Evolutionary conservation across 1,140 invertebrate genomes (phyloP).

Genomic region (Pteromalus puparum): DNA sequence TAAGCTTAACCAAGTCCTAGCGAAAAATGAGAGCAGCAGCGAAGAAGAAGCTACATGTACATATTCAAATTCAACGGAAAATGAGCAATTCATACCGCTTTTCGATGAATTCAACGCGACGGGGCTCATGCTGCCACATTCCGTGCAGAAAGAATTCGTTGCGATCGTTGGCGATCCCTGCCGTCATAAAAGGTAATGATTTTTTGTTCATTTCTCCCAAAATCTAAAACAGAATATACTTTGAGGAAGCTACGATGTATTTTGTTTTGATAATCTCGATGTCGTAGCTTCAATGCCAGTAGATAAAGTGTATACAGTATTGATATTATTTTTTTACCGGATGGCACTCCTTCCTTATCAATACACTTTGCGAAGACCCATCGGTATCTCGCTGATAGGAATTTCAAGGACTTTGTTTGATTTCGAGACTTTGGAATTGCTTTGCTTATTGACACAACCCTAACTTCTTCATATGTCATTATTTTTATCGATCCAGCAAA

Average conservation of each 20-base stretch:
- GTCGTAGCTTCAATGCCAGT: too few species aligned
- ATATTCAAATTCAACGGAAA: conserved; percentile 17
- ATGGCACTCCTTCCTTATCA: neutral
- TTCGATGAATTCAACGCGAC: conserved; percentile 76
- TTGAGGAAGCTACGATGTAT: too few species aligned
- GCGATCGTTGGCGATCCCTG: conserved; percentile 78
- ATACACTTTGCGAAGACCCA: neutral
- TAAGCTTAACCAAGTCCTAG: conserved; percentile 58
- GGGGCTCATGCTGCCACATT: conserved; percentile 71
- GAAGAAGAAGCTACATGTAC: conserved; percentile 52
- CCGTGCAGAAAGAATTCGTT: conserved; percentile 73
- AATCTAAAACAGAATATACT: too few species aligned
- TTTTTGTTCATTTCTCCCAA: too few species aligned
- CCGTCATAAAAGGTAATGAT: conserved; percentile 73
- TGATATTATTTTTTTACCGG: neutral
- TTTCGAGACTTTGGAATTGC: too few species aligned
- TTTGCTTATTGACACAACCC: too few species aligned
- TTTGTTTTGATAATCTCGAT: too few species aligned
- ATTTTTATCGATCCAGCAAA: too few species aligned
- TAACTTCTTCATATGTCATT: too few species aligned
- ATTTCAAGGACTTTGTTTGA: too few species aligned
- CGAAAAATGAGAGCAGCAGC: conserved; percentile 49
- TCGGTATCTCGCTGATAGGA: neutral
- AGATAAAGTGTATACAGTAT: too few species aligned
- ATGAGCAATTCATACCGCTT: conserved; percentile 66